Percentiles rank a stretch among this genome's conserved stretches.
These are phyloP conservation scores for Ornithorhynchus anatinus DNA, from an alignment of 2,113 vertebrate species.

Conservation along the genomic window DNA sequence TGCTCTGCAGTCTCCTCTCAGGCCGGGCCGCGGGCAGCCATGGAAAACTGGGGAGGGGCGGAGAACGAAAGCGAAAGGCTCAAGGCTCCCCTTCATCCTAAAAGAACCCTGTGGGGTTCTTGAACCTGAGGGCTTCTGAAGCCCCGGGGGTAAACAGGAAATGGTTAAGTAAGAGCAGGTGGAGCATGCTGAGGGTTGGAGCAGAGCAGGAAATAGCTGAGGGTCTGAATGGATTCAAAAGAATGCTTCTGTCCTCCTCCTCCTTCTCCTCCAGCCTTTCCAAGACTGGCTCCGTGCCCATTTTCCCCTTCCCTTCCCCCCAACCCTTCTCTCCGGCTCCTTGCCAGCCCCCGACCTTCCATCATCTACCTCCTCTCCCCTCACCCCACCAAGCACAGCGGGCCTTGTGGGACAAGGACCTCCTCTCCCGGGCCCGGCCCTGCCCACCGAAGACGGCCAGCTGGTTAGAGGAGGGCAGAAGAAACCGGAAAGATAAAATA, in stretches of 20 bases:
- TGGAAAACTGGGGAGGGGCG: neutral
- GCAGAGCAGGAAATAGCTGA: conserved; percentile 75
- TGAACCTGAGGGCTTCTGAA: conserved; percentile 56
- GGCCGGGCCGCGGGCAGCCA: neutral
- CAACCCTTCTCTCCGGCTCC: neutral
- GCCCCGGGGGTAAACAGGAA: conserved; percentile 70
- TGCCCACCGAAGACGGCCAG: too few species aligned
- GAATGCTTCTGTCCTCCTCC: conserved; percentile 53
- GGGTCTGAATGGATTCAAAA: conserved; percentile 64
- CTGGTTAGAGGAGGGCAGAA: too few species aligned
- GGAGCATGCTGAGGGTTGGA: conserved; percentile 56
- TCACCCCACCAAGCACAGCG: neutral
- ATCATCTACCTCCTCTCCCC: neutral
- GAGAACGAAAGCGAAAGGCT: neutral
- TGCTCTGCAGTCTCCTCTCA: too few species aligned
- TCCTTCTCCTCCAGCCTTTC: conserved; percentile 13
- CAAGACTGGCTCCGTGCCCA: too few species aligned
- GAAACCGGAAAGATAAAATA: too few species aligned
- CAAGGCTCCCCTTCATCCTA: neutral
- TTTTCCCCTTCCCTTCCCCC: neutral
- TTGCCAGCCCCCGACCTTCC: neutral
- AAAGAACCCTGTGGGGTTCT: too few species aligned
- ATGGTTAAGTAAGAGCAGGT: conserved; percentile 78
- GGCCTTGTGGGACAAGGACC: neutral
- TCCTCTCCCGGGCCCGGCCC: too few species aligned